Evolutionary conservation across 2,113 vertebrate species (phyloP), one percentile per base, ranked within the genome.

Genomic region (Indicator indicator): DNA sequence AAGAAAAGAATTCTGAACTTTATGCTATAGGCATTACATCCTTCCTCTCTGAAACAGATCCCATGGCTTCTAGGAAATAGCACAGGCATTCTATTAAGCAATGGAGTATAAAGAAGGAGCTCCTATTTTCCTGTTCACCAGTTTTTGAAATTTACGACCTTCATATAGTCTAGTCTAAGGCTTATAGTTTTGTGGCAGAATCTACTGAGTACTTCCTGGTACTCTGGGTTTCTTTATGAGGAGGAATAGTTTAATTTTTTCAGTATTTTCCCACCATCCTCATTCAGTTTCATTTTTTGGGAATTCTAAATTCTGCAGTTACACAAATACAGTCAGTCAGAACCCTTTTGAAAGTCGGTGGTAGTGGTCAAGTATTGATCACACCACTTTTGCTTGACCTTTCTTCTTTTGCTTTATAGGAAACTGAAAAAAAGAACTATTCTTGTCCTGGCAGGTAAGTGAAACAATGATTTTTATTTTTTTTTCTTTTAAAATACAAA

Each of bases 401-500:
- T 67, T 93, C 12, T 60, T 88, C 9, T 92, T 86, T 88, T 94
- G 11, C 44, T 54, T 83, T 65, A 18, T 32, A 95, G 94, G 95
- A 93, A 81, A 62, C 33, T 36, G 80, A 72, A 72, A 58, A 78
- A 81, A 71, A 44, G 3, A 89, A 16, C 48, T 71, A 62, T 75
- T 91, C 30, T 40, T 55, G 24, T 76, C 50, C 27, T 50, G 90
- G 20, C 42, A 28, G 91, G 96, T 95, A 58, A 83, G 93, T 69
- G 54, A 28, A 89, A 5, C 16, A 69, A 23, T 55, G 1, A 36
- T 46, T 81, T 77, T 11, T 42, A 42, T 60, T 33, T 36, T 5
- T 30, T 55, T 55, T 52, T 40, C 11, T 38, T 73, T 71, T 38
- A 48, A 85, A 80, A 69, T 64, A 36, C 4, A 44, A 32, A 12